Evolutionary conservation across 2,888 invertebrate genomes (phyloP), one percentile per base, ranked within the genome.

Genomic region (Zelleria hepariella): DNA sequence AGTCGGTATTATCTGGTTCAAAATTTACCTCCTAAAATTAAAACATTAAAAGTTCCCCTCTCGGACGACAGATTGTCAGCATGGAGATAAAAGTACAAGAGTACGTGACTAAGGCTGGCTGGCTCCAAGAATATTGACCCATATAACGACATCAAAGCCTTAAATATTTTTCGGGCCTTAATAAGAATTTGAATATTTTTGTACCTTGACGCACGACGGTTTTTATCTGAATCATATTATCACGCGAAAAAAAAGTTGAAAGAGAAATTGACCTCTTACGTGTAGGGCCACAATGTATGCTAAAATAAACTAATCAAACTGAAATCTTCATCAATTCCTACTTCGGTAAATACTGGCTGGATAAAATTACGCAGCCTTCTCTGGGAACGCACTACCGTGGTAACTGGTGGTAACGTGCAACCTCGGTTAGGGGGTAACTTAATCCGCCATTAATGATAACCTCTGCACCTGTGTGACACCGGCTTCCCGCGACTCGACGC

Each of bases 1-100:
- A 73, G 69, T 70, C 68, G 74, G 78, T 71, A 81, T 82, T 86
- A 86, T 86, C 86, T 84, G 71, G 68, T 75, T 78, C 74, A 80
- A 82, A 79, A 72, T 80, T 74, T 71, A 72, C 73, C 74, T 72
- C 73, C 73, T 74, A 68, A 76, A 80, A 82, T 83, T 79, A 77
- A 82, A 79, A 61, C 25, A 78, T 68, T 71, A 70, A 75, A 78
- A 81, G 74, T 56, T 58, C 7, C 25, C 27, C 53, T 72, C 68
- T 63, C 66, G 65, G 68, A 67, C 73, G 71, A 67, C 65, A 69
- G 66, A 61, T 69, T 68, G 75, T 73, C 74, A 71, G 73, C 74
- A 69, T 67, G 72, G 72, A 68, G 69, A 72, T 76, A 77, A 78
- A 80, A 75, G 69, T 70, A 68, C 62, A 65, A 59, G 65, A 66